A percentile compares a stretch with the other conserved stretches of the same genome.
Conservation (phyloP, 23 tunicate species). For the Corella eumyota region DNA sequence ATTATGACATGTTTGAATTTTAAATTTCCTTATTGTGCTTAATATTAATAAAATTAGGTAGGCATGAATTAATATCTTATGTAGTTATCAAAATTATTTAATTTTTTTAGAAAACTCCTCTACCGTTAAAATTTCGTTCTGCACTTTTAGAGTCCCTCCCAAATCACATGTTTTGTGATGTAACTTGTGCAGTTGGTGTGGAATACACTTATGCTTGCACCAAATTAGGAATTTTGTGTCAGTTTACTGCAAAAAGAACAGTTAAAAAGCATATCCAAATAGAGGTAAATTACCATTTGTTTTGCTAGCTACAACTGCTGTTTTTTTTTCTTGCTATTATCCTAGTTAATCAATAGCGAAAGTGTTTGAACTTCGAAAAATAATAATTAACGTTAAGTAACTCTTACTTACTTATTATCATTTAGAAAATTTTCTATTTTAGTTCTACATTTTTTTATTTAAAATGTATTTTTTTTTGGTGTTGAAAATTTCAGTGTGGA, state of each 20-base stretch:
- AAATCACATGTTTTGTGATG: conserved; percentile 63
- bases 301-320: background rate
- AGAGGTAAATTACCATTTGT: background rate
- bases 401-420: too few species aligned
- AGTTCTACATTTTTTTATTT: too few species aligned
- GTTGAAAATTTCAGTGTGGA: too few species aligned
- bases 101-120: conserved; percentile 26
- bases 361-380: background rate
- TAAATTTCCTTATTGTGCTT: too few species aligned
- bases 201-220: conserved; percentile 26
- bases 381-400: background rate
- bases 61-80: too few species aligned
- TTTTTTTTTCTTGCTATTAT: background rate
- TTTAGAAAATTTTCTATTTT: too few species aligned
- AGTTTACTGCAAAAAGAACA: conserved; percentile 24
- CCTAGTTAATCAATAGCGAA: background rate
- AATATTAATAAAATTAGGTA: too few species aligned
- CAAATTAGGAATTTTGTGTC: conserved; percentile 32
- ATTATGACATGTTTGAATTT: too few species aligned
- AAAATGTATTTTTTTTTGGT: too few species aligned
- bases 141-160: conserved; percentile 54
- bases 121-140: conserved; percentile 64
- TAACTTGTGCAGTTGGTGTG: conserved; percentile 27
- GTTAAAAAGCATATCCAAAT: conserved; percentile 7
- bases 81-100: too few species aligned